A percentile compares a stretch with the other conserved stretches of the same genome.
These are phyloP conservation scores for Drosophila paramelanica DNA, from an alignment of 2,888 invertebrate genomes.

Conservation along the genomic window DNA sequence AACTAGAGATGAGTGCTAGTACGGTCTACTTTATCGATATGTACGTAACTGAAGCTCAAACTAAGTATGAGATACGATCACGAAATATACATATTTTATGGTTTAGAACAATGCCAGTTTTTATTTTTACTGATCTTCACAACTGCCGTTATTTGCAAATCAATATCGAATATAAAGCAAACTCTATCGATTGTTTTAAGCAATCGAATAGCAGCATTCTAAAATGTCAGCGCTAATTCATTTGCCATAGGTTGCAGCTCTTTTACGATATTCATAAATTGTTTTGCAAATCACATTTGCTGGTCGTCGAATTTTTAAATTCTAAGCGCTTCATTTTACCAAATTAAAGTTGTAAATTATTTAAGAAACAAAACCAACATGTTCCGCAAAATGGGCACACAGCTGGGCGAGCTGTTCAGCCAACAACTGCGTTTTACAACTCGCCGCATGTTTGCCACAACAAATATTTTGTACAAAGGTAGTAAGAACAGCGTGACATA, in stretches of 20 bases:
- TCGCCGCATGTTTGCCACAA: slow-evolving; percentile 58
- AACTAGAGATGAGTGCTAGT: slow-evolving; percentile 7
- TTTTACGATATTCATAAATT: slow-evolving; percentile 25
- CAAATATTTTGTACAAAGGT: slow-evolving; percentile 63
- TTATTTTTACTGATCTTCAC: background rate
- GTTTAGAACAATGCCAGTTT: background rate
- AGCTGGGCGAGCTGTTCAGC: slow-evolving; percentile 49
- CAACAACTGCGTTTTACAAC: slow-evolving; percentile 39
- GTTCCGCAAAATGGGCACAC: slow-evolving; percentile 63
- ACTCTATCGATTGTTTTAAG: slow-evolving; percentile 12
- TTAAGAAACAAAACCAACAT: slow-evolving; percentile 38
- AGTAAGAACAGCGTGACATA: slow-evolving; percentile 56
- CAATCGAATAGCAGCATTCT: slow-evolving; percentile 1
- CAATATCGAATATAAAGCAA: background rate
- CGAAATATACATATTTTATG: background rate
- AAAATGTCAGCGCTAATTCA: background rate
- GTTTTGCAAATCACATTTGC: slow-evolving; percentile 26
- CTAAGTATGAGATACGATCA: background rate
- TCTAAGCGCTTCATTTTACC: background rate
- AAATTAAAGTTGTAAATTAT: slow-evolving; percentile 20
- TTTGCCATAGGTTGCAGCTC: slow-evolving; percentile 20
- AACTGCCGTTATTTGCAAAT: too few relatives aligned
- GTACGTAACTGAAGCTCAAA: background rate
- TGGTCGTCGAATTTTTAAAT: slow-evolving; percentile 11
- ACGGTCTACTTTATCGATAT: background rate